Base-by-base conservation (phyloP, 1,140 invertebrate species). In the Potamilus streckersoni region DNA sequence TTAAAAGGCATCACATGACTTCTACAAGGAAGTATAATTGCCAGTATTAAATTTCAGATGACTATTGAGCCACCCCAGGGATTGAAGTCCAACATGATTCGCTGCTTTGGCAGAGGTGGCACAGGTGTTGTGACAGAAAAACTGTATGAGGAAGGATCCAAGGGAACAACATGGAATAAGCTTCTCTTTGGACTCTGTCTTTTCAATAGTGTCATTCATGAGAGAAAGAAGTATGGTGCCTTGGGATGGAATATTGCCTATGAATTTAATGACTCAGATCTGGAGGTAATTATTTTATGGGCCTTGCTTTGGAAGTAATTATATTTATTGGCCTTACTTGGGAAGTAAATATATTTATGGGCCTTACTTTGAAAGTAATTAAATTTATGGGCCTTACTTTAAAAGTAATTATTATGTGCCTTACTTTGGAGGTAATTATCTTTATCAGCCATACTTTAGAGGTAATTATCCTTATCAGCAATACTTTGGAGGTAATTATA, bases 11-110 rank as follows among this genome's bases (percentile, higher is more conserved):
- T 49, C 11, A 49, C 6, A 0, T 49, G 38, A 6, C 38, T 49
- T 6, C 38, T 49, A 11, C 38, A 49, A 49, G 38, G 38, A 49
- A 49, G 38, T 49, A 49, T 49, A 49, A 49, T 49, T 49, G 38
- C 38, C 11, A 49, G 11, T 8, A 49, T 49, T 49, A 57, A 66
- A 56, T 65, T 77, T 55, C 74, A 98, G 92, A 98, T 98, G 93
- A 97, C 96, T 0, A 97, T 97, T 86, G 97, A 98, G 89, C 95
- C 96, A 1, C 97, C 97, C 0, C 95, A 95, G 88, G 96, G 96
- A 1, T 84, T 97, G 14, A 93, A 94, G 79, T 82, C 86, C 68
- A 88, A 88, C 80, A 85, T 89, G 79, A 72, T 86, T 59, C 73
- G 86, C 55, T 75, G 85, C 27, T 88, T 86, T 79, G 85, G 85